Percentiles rank a stretch among this genome's conserved stretches.
Conservation (phyloP, 2,888 invertebrate species). For the Lamellibrachia columna region DNA sequence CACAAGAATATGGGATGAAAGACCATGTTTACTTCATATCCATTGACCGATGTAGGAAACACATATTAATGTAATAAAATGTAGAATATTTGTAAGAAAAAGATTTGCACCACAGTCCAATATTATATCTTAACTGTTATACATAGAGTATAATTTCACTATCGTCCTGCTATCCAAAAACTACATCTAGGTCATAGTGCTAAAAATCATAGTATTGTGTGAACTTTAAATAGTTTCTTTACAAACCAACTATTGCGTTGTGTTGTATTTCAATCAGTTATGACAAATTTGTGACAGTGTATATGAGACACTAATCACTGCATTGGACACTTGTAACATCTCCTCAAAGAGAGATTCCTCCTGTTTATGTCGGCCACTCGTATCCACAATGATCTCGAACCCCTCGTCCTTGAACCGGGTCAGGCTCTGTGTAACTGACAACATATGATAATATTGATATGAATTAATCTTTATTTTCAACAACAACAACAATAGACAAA, state of each 20-base stretch:
- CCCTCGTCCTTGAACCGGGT: slow-evolving; percentile 99
- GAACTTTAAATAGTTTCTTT: background rate
- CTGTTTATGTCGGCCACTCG: slow-evolving; percentile 98
- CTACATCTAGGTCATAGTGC: too few relatives aligned
- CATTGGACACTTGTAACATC: slow-evolving; percentile 99
- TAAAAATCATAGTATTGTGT: too few relatives aligned
- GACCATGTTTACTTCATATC: background rate
- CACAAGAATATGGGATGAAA: background rate
- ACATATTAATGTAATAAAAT: background rate
- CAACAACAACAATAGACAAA: too few relatives aligned
- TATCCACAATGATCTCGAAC: slow-evolving; percentile 99
- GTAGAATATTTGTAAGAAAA: background rate
- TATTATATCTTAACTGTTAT: background rate
- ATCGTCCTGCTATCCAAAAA: background rate
- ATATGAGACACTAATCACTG: slow-evolving; percentile 74
- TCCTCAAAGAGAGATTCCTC: slow-evolving; percentile 99
- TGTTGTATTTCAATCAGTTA: background rate
- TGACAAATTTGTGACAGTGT: background rate
- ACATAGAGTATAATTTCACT: background rate
- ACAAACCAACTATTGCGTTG: background rate
- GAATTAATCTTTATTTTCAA: too few relatives aligned
- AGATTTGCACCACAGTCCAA: background rate
- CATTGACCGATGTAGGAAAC: background rate
- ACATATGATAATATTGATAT: background rate
- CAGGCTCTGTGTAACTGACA: slow-evolving; percentile 95